These are phyloP conservation scores for Morpho helenor DNA, from an alignment of 2,888 invertebrate species.

Conservation along the genomic window DNA sequence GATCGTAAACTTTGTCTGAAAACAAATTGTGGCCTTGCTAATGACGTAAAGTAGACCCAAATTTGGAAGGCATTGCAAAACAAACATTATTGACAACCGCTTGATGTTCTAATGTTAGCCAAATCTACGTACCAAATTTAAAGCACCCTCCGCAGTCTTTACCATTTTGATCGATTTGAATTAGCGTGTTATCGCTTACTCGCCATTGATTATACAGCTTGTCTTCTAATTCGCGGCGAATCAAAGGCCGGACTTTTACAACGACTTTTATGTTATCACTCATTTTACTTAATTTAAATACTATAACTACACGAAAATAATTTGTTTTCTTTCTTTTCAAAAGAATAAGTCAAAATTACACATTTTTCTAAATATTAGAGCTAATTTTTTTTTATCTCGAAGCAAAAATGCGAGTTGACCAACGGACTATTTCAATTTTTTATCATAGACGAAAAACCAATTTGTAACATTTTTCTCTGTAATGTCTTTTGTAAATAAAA, in stretches of 20 bases:
- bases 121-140: conserved; percentile 58
- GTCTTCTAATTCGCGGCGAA: conserved; percentile 81
- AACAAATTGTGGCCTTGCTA: conserved; percentile 30
- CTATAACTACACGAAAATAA: conserved; percentile 1
- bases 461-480: too few species aligned
- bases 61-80: conserved; percentile 12
- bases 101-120: not conserved
- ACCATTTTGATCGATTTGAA: conserved; percentile 76
- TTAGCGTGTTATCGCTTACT: conserved; percentile 79
- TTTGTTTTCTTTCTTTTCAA: conserved; percentile 6
- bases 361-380: too few species aligned
- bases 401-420: conserved; percentile 18
- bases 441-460: not conserved
- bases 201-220: conserved; percentile 80
- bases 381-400: not conserved
- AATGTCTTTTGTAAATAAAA: too few species aligned
- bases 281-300: conserved; percentile 53
- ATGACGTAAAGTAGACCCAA: conserved; percentile 16
- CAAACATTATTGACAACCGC: not conserved
- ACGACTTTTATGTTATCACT: conserved; percentile 86
- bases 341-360: conserved; percentile 1
- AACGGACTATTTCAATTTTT: conserved; percentile 31
- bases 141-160: conserved; percentile 46
- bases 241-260: conserved; percentile 85
- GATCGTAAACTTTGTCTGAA: conserved; percentile 87